These are phyloP conservation scores for Spodoptera littoralis DNA, from an alignment of 2,888 invertebrate genomes.

Conservation along the genomic window DNA sequence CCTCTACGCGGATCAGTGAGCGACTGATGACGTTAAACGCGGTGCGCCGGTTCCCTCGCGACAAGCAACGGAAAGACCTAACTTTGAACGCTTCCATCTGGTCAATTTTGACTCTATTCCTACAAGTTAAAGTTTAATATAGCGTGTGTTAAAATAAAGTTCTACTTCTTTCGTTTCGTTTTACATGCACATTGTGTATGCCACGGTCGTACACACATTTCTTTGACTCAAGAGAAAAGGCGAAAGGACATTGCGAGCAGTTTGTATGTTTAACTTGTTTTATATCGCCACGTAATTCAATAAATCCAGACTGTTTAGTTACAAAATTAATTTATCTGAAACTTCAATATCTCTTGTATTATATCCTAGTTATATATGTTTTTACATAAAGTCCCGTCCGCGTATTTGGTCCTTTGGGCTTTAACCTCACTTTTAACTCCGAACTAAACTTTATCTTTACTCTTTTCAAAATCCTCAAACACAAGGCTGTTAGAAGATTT, in stretches of 20 bases:
- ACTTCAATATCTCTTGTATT: too few relatives aligned
- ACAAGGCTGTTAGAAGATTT: too few relatives aligned
- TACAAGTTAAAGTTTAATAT: slow-evolving; percentile 36
- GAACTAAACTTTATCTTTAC: too few relatives aligned
- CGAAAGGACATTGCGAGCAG: slow-evolving; percentile 79
- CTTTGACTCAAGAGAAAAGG: slow-evolving; percentile 82
- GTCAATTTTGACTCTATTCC: slow-evolving; percentile 38
- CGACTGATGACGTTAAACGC: slow-evolving; percentile 76
- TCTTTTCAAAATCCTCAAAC: too few relatives aligned
- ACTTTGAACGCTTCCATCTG: slow-evolving; percentile 23
- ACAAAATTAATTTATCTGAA: neutral
- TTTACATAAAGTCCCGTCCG: too few relatives aligned
- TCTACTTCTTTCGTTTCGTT: slow-evolving; percentile 62
- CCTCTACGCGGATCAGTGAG: slow-evolving; percentile 60
- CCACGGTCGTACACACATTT: slow-evolving; percentile 83
- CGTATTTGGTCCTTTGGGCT: too few relatives aligned
- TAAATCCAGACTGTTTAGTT: slow-evolving; percentile 35
- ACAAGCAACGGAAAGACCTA: slow-evolving; percentile 61
- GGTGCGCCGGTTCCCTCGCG: slow-evolving; percentile 67
- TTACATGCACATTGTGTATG: slow-evolving; percentile 78
- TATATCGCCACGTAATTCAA: slow-evolving; percentile 60
- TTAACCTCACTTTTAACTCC: too few relatives aligned
- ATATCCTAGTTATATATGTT: too few relatives aligned
- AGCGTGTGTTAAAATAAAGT: slow-evolving; percentile 33
- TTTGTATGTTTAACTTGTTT: slow-evolving; percentile 59